These are phyloP conservation scores for Trididemnum nubilum DNA, from an alignment of 23 tunicate species.

Conservation along the genomic window DNA sequence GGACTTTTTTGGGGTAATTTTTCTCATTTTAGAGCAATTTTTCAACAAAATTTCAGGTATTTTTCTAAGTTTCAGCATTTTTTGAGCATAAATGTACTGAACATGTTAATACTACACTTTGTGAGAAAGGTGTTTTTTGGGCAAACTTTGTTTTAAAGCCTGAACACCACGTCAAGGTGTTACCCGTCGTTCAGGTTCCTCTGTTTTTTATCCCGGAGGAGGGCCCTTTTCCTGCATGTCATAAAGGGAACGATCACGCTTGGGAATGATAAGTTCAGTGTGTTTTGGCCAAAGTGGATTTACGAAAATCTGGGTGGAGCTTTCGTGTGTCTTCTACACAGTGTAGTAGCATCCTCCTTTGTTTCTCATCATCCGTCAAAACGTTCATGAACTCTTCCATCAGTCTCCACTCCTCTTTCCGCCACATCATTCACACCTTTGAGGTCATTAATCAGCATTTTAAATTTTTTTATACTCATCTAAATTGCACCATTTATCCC, in stretches of 20 bases:
- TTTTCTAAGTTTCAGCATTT: background rate
- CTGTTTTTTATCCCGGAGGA: background rate
- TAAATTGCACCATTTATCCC: conserved; percentile 13
- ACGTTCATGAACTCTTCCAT: conserved; percentile 18
- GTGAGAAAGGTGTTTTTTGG: background rate
- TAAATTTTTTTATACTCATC: background rate
- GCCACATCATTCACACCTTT: conserved; percentile 24
- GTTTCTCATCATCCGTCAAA: background rate
- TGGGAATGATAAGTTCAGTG: background rate
- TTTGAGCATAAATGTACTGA: background rate
- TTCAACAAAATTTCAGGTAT: background rate
- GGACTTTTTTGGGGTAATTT: background rate
- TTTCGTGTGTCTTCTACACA: conserved; percentile 15
- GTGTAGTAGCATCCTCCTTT: background rate
- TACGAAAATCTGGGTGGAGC: conserved; percentile 17
- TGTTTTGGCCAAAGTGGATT: conserved; percentile 14
- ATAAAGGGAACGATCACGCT: conserved; percentile 6
- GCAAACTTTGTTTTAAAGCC: conserved; percentile 20
- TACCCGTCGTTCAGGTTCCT: conserved; percentile 14
- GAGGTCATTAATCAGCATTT: background rate
- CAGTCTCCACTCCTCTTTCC: conserved; percentile 17
- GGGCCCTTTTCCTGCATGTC: conserved; percentile 4
- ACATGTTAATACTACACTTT: background rate
- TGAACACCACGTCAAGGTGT: conserved; percentile 28
- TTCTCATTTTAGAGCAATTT: background rate